A percentile compares a stretch with the other conserved stretches of the same genome.
These are phyloP conservation scores for Pseudorhiza aurosa DNA, from an alignment of 30 jellyfish, hydroid and myxozoan genomes.

Conservation along the genomic window DNA sequence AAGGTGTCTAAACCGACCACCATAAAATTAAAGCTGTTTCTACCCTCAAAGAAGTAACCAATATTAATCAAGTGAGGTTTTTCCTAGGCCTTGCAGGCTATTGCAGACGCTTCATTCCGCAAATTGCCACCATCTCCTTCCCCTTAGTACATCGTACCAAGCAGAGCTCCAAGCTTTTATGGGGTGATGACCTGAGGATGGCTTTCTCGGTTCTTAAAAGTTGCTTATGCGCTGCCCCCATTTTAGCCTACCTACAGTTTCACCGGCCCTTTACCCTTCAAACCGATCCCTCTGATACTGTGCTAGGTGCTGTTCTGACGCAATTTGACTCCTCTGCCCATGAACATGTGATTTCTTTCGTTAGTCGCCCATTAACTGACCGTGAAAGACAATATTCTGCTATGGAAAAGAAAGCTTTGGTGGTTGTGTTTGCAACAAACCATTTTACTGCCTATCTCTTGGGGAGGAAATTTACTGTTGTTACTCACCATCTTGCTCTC, in stretches of 20 bases:
- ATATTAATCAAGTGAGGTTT: conserved; percentile 24
- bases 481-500: conserved; percentile 50
- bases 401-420: conserved; percentile 58
- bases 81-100: conserved; percentile 49
- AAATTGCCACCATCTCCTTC: no score
- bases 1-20: conserved; percentile 43
- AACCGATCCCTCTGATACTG: no score
- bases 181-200: conserved; percentile 25
- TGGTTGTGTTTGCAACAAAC: conserved; percentile 40
- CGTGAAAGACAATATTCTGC: conserved; percentile 55
- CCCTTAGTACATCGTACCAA: conserved; percentile 30
- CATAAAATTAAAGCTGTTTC: conserved; percentile 17
- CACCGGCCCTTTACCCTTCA: no score
- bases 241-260: no score
- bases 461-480: no score
- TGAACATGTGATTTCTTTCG: no score
- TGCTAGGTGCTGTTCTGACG: no score
- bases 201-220: conserved; percentile 20
- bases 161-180: conserved; percentile 10
- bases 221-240: no score
- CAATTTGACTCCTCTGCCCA: no score
- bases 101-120: no score
- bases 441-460: no score
- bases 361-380: conserved; percentile 23
- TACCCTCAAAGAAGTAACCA: not conserved